Base-by-base conservation (phyloP, 2,888 invertebrate species). In the Physocephala rufipes region DNA sequence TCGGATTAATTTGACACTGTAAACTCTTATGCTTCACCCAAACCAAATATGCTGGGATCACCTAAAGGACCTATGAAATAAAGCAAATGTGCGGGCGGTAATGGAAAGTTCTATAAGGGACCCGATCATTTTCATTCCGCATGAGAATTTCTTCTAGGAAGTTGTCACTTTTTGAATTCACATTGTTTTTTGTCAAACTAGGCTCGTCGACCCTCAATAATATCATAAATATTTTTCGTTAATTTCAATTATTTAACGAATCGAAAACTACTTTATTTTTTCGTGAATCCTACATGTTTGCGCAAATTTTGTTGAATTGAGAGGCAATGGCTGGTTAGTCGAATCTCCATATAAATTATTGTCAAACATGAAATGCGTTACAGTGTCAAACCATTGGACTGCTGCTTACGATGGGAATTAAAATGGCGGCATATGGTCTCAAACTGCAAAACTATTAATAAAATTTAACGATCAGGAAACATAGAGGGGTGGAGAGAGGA, bases 391-490 rank as follows among this genome's bases (percentile, higher is more conserved):
- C 47, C 26, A 63, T 47, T 63, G 47, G 28, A 49, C 7, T 3
- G 62, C 36, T 30, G 15, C 9, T 15, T 51, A 53, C 7, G 36
- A 55, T 53, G 36, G 21, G 19, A 49, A 68, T 43, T 30, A 68
- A 68, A 68, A 68, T 68, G 68, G 68, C 68, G 68, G 53, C 68
- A 68, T 68, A 30, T 68, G 68, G 62, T 61, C 51, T 12, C 28
- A 36, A 68, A 61, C 43, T 67, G 55, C 24, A 24, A 62, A 61
- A 67, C 45, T 67, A 19, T 67, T 26, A 68, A 47, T 61, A 68
- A 61, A 68, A 62, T 12, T 45, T 13, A 5, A 7, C 28, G 24
- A 45, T 43, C 51, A 68, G 5, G 36, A 62, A 43, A 51, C 51
- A 49, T 15, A 21, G 61, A 28, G 2, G 2, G 24, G 13, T 13